Conservation (phyloP, 2,113 vertebrate species). For the Hiodon alosoides region DNA sequence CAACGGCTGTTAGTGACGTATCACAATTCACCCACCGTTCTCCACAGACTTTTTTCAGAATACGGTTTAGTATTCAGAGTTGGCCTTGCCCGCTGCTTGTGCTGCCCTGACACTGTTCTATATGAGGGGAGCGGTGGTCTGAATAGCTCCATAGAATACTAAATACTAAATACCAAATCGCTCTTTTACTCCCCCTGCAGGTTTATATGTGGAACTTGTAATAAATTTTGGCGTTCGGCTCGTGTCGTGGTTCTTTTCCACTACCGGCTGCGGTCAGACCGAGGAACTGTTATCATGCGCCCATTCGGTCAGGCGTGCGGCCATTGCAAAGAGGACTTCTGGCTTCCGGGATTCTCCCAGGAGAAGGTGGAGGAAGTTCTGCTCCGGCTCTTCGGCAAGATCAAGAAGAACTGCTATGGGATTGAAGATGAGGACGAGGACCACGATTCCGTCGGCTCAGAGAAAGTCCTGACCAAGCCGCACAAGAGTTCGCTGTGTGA, state of each 20-base stretch:
- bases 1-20: background rate
- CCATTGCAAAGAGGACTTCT: constrained; percentile 22
- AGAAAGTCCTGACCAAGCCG: constrained; percentile 19
- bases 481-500: constrained; percentile 21
- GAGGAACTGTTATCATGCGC: constrained; percentile 47
- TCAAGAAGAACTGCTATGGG: constrained; percentile 47
- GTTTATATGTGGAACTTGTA: constrained; percentile 41
- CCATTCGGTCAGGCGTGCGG: constrained; percentile 49
- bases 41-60: no score
- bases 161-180: background rate
- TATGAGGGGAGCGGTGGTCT: no score
- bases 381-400: constrained; percentile 35
- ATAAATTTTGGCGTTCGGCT: constrained; percentile 42
- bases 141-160: no score
- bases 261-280: constrained; percentile 39
- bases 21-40: background rate
- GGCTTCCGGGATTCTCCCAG: constrained; percentile 33
- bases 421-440: constrained; percentile 10
- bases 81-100: no score
- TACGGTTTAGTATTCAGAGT: no score
- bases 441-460: background rate
- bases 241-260: constrained; percentile 42
- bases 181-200: constrained; percentile 18
- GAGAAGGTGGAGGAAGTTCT: constrained; percentile 25
- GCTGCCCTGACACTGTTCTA: background rate